Conservation (phyloP, 2,797 vertebrate species). For the Neosilurus hyrtlii region DNA sequence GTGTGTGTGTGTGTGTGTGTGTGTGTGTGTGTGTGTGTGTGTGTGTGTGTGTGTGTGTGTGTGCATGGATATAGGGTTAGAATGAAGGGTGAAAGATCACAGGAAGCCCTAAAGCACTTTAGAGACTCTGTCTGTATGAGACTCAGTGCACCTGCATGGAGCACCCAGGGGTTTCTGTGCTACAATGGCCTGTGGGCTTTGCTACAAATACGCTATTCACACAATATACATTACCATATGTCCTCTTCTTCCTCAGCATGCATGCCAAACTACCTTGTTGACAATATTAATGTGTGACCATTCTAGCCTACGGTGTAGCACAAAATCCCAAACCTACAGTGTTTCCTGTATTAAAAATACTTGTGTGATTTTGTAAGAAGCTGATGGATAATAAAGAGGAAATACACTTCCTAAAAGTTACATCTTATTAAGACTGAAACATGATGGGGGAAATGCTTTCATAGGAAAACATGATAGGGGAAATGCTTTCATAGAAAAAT, state of each 20-base stretch:
- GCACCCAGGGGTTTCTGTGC: constrained; percentile 29
- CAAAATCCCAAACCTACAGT: background rate
- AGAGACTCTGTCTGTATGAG: constrained; percentile 41
- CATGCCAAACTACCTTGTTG: constrained; percentile 10
- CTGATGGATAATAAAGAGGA: background rate
- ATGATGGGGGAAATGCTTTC: background rate
- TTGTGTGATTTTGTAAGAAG: background rate
- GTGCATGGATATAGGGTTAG: constrained; percentile 35
- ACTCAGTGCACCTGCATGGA: constrained; percentile 52
- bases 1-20: constrained; percentile 52
- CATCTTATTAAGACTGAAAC: background rate
- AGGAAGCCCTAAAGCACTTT: constrained; percentile 57
- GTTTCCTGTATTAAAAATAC: background rate
- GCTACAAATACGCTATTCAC: constrained; percentile 30
- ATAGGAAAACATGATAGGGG: background rate
- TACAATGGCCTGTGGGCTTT: constrained; percentile 6
- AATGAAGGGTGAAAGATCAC: constrained; percentile 46
- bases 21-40: constrained; percentile 52
- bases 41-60: background rate
- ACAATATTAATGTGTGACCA: background rate
- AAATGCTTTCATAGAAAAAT: too few relatives aligned
- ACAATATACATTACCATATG: constrained; percentile 35
- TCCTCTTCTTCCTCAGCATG: constrained; percentile 7
- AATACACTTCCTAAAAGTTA: background rate
- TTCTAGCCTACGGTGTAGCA: background rate